A percentile compares a stretch with the other conserved stretches of the same genome.
Evolutionary conservation across 2,888 invertebrate species (phyloP).

Genomic region (Heliconius sara): DNA sequence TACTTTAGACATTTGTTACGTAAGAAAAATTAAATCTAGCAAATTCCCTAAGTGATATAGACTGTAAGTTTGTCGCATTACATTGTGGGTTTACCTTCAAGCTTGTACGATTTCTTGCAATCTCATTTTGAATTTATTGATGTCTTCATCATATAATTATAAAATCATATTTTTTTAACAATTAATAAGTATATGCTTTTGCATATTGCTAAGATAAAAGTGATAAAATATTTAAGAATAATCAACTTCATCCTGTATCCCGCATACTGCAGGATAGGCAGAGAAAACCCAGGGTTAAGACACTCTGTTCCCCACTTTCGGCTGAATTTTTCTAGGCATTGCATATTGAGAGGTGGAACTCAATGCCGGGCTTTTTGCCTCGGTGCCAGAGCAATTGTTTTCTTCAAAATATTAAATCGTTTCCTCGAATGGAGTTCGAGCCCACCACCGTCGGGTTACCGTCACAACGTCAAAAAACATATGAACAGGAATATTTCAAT

Average conservation of each 20-base stretch:
- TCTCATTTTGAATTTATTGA: not conserved
- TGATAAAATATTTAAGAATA: not conserved
- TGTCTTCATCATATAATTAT: not conserved
- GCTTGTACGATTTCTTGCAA: not conserved
- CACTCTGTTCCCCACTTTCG: no score
- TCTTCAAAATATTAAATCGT: no score
- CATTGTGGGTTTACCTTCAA: not conserved
- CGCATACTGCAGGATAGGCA: no score
- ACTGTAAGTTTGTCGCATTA: not conserved
- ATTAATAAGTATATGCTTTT: not conserved
- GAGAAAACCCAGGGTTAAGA: no score
- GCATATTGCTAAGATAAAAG: not conserved
- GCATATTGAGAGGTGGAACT: no score
- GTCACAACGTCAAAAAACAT: no score
- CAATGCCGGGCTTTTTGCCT: no score
- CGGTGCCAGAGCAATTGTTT: no score
- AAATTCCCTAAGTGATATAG: not conserved
- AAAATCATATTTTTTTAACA: not conserved
- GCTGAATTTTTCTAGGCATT: no score
- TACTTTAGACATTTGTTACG: slow-evolving; percentile 83
- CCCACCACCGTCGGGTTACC: no score
- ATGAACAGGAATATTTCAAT: not conserved
- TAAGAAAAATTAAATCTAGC: slow-evolving; percentile 54
- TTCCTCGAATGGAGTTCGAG: no score
- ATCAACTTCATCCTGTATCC: no score